Evolutionary conservation across 2,888 invertebrate genomes (phyloP), one percentile per base, ranked within the genome.

Genomic region (Leucoma salicis): DNA sequence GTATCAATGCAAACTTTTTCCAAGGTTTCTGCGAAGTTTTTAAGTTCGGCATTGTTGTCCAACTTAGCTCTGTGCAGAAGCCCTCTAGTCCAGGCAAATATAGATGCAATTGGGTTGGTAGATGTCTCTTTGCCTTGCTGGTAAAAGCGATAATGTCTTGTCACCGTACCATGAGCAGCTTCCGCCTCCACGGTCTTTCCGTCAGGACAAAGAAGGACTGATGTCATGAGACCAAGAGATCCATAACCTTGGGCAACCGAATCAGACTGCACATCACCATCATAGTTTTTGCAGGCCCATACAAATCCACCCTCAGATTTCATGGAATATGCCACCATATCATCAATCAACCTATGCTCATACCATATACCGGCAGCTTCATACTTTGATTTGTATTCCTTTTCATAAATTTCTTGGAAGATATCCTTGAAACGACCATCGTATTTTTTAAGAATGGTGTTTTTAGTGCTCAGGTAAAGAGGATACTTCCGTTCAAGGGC

Each of bases 251-350:
- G 99, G 46, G 99, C 99, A 16, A 99, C 97, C 0, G 98, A 96
- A 82, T 99, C 99, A 0, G 98, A 98, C 82, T 99, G 99, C 0
- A 99, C 99, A 84, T 99, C 99, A 29, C 99, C 99, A 73, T 99
- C 99, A 77, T 99, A 99, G 83, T 99, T 99, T 82, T 99, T 99
- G 84, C 99, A 99, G 6, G 99, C 98, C 99, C 99, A 99, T 0
- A 99, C 98, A 80, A 99, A 99, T 29, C 99, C 99, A 57, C 99
- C 99, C 66, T 98, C 97, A 0, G 97, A 96, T 82, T 99, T 99
- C 96, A 99, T 96, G 21, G 95, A 95, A 72, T 98, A 98, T 1
- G 99, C 99, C 10, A 99, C 99, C 99, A 99, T 99, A 71, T 99
- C 99, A 78, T 99, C 99, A 72, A 99, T 99, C 39, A 99, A 90